phyloP scores from a whole-genome alignment of 2,797 vertebrate genomes.

The Enoplosus armatus region DNA sequence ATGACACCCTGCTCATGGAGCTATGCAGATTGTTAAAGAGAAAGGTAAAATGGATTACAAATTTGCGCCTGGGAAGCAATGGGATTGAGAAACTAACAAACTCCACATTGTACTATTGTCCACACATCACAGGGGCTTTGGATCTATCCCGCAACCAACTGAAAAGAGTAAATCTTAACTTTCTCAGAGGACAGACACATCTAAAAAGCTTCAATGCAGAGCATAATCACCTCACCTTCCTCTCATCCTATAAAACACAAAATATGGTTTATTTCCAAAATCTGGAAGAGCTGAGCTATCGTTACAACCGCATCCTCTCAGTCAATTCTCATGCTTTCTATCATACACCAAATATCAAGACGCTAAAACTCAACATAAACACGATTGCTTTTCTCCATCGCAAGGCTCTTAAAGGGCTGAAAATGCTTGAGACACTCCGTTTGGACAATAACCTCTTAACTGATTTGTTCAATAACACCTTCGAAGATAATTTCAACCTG shows the following conservation, averaged over 20 bases:
- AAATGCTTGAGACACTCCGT: slow-evolving; percentile 79
- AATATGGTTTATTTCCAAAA: background rate
- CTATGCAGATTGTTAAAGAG: slow-evolving; percentile 73
- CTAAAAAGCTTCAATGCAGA: slow-evolving; percentile 69
- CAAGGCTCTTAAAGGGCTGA: slow-evolving; percentile 79
- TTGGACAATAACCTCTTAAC: slow-evolving; percentile 91
- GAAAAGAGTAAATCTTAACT: slow-evolving; percentile 58
- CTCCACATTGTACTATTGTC: slow-evolving; percentile 65
- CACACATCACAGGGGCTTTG: slow-evolving; percentile 66
- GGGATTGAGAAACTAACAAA: slow-evolving; percentile 46
- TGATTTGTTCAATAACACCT: slow-evolving; percentile 79
- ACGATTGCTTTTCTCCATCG: slow-evolving; percentile 81
- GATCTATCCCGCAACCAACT: slow-evolving; percentile 79
- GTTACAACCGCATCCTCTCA: slow-evolving; percentile 84
- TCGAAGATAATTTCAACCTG: slow-evolving; percentile 82
- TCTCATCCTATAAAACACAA: slow-evolving; percentile 51
- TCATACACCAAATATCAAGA: slow-evolving; percentile 72
- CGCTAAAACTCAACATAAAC: slow-evolving; percentile 88
- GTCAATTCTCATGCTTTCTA: slow-evolving; percentile 75
- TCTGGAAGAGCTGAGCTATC: slow-evolving; percentile 74
- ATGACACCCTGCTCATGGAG: slow-evolving; percentile 9
- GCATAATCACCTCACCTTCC: slow-evolving; percentile 73
- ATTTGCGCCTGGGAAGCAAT: slow-evolving; percentile 69
- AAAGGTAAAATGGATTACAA: slow-evolving; percentile 36
- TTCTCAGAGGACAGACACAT: slow-evolving; percentile 68